These are phyloP conservation scores for Polymixis lichenea DNA, from an alignment of 2,888 invertebrate genomes.

Conservation along the genomic window DNA sequence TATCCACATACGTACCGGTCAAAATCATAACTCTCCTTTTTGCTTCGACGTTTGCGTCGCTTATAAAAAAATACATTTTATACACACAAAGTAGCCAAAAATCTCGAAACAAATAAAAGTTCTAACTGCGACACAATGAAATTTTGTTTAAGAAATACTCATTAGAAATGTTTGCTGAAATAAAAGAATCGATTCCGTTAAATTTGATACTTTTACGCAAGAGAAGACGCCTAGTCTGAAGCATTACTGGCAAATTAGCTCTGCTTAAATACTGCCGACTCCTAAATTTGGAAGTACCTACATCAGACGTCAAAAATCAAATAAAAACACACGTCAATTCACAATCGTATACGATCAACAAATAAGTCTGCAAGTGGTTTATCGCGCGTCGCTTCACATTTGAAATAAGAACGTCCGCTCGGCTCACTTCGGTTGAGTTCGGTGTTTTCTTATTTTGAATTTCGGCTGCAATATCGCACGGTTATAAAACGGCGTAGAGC, in stretches of 20 bases:
- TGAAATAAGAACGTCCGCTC: slow-evolving; percentile 72
- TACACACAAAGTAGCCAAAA: too few relatives aligned
- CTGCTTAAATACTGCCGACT: background rate
- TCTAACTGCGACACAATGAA: background rate
- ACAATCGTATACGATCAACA: slow-evolving; percentile 62
- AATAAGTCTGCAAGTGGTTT: slow-evolving; percentile 86
- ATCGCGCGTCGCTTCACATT: slow-evolving; percentile 83
- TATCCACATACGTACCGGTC: too few relatives aligned
- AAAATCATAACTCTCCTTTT: too few relatives aligned
- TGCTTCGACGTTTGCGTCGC: too few relatives aligned
- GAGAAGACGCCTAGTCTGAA: background rate
- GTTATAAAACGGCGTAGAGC: slow-evolving; percentile 56
- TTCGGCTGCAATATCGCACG: slow-evolving; percentile 75
- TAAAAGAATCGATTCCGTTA: background rate
- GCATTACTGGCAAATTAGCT: background rate
- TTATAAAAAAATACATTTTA: too few relatives aligned
- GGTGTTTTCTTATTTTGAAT: slow-evolving; percentile 75
- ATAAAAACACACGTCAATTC: slow-evolving; percentile 22
- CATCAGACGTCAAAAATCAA: background rate
- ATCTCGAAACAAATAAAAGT: too few relatives aligned
- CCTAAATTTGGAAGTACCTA: background rate
- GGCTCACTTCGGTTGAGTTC: slow-evolving; percentile 75
- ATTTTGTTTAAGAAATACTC: background rate
- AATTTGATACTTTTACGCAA: background rate
- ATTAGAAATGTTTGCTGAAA: background rate